These are phyloP conservation scores for Brenthis ino DNA, from an alignment of 2,888 invertebrate species.

Conservation along the genomic window DNA sequence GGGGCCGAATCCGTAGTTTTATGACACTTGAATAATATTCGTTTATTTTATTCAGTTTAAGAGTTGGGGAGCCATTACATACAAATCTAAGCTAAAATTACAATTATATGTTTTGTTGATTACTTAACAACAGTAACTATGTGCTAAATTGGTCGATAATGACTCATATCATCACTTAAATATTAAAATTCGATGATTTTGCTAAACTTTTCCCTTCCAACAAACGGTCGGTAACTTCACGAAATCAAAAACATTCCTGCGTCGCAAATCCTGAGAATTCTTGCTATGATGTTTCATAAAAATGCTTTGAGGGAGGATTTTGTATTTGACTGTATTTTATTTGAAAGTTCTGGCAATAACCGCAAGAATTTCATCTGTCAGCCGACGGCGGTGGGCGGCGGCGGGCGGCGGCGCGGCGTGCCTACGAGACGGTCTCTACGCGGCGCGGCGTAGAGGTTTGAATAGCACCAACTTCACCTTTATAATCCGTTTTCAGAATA, in stretches of 20 bases:
- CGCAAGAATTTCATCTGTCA: constrained; percentile 28
- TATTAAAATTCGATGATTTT: no score
- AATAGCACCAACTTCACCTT: constrained; percentile 17
- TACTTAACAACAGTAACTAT: no score
- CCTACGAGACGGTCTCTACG: background rate
- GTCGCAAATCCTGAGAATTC: background rate
- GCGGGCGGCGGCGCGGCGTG: background rate
- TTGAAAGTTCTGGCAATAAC: constrained; percentile 13
- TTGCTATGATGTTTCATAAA: constrained; percentile 24
- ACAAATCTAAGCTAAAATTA: no score
- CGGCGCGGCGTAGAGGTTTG: background rate
- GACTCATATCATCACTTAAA: no score
- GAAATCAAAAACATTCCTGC: constrained; percentile 1
- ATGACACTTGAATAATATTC: no score
- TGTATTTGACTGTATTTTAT: constrained; percentile 14
- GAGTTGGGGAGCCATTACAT: no score
- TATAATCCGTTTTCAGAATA: constrained; percentile 17
- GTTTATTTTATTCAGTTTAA: no score
- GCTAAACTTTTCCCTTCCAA: no score
- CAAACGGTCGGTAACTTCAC: background rate
- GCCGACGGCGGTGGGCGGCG: background rate
- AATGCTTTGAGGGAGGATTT: constrained; percentile 18
- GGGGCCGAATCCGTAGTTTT: no score
- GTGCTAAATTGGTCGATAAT: no score
- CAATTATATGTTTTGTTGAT: no score